These are phyloP conservation scores for Liparis tanakae DNA, from an alignment of 2,797 vertebrate species.

Conservation along the genomic window DNA sequence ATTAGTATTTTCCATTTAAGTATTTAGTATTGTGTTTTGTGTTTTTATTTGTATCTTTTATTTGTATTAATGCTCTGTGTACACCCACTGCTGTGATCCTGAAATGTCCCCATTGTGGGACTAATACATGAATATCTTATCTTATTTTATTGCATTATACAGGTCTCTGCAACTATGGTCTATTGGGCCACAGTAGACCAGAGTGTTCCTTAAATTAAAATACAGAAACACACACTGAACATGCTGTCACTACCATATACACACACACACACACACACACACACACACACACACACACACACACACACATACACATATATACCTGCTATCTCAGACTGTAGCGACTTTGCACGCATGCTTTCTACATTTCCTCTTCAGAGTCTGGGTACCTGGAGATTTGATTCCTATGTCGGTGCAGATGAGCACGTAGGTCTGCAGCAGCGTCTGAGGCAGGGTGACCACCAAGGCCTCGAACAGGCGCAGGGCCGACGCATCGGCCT, in stretches of 20 bases:
- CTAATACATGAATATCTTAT: too few species aligned
- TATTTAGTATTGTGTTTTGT: too few species aligned
- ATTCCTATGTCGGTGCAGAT: constrained; percentile 81
- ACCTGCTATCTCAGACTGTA: not conserved
- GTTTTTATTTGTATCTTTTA: too few species aligned
- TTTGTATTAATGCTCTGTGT: too few species aligned
- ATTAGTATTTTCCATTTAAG: too few species aligned
- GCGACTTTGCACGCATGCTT: not conserved
- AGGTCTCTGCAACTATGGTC: not conserved
- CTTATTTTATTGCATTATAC: not conserved
- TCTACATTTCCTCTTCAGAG: not conserved
- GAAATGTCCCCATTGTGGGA: too few species aligned
- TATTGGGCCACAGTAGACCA: not conserved
- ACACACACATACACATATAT: not conserved
- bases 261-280: not conserved
- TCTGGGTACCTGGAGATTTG: constrained; percentile 81
- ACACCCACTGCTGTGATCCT: too few species aligned
- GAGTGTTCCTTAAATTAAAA: not conserved
- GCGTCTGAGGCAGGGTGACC: constrained; percentile 86
- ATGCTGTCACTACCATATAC: not conserved
- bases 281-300: not conserved
- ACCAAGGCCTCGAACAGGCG: constrained; percentile 87
- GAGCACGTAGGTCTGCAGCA: constrained; percentile 85
- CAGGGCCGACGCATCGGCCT: constrained; percentile 84
- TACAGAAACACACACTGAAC: not conserved